phyloP scores from a whole-genome alignment of 2,113 vertebrate species.

The Scortum barcoo region DNA sequence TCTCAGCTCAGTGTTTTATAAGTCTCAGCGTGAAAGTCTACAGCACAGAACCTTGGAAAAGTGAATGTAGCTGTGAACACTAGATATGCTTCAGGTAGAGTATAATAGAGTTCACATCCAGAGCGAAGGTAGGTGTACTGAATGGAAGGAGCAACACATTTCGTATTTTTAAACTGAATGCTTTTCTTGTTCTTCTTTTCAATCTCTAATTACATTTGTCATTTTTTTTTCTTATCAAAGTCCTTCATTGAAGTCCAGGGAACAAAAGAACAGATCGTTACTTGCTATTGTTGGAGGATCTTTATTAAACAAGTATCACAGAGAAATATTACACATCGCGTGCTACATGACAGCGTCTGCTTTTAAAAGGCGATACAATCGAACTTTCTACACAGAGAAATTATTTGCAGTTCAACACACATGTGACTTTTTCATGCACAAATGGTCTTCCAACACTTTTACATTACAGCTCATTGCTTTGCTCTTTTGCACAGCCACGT shows the following conservation, averaged over 20 bases:
- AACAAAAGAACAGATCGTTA: not conserved
- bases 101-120: not conserved
- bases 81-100: not conserved
- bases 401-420: not conserved
- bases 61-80: too few species aligned
- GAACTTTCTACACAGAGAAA: not conserved
- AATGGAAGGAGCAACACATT: not conserved
- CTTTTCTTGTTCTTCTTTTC: not conserved
- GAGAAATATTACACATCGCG: not conserved
- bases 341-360: not conserved
- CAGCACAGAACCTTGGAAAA: too few species aligned
- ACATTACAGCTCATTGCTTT: not conserved
- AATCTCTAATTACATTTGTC: not conserved
- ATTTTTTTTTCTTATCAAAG: not conserved
- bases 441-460: not conserved
- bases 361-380: not conserved
- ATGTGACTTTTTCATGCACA: not conserved
- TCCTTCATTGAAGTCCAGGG: not conserved
- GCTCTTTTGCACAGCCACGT: not conserved
- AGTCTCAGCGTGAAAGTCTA: too few species aligned
- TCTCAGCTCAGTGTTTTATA: too few species aligned
- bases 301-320: not conserved
- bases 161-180: conserved; percentile 12
- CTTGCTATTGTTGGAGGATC: not conserved
- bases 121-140: not conserved